phyloP scores from a whole-genome alignment of 1,140 invertebrate genomes.

The Mercenaria mercenaria region DNA sequence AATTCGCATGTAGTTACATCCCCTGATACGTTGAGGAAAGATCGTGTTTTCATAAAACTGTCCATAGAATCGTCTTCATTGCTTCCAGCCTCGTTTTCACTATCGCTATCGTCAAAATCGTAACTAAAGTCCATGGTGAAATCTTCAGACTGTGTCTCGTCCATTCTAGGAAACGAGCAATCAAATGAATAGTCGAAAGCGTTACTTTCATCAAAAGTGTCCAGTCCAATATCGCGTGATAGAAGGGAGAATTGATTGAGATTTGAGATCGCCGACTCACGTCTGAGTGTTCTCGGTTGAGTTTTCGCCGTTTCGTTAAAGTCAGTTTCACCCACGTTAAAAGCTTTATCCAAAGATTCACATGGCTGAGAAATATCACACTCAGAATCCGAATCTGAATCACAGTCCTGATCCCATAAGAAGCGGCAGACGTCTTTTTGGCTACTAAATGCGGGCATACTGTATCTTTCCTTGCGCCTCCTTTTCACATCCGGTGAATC shows the following conservation, averaged over 20 bases:
- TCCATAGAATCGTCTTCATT: constrained; percentile 23
- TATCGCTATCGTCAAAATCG: constrained; percentile 36
- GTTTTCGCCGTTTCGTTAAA: neutral
- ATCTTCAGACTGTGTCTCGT: constrained; percentile 41
- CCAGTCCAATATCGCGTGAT: neutral
- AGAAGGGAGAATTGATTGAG: constrained; percentile 33
- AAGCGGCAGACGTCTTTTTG: constrained; percentile 45
- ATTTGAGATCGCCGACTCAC: constrained; percentile 51
- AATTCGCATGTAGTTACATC: neutral
- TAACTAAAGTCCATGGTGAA: constrained; percentile 17
- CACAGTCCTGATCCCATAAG: constrained; percentile 26
- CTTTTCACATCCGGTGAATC: neutral
- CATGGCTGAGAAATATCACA: constrained; percentile 22
- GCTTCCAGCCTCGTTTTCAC: neutral
- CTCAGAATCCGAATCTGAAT: constrained; percentile 29
- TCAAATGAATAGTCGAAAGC: constrained; percentile 53
- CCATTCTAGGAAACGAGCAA: constrained; percentile 53
- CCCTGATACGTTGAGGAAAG: neutral
- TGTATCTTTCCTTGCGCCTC: constrained; percentile 5
- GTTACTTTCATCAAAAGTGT: neutral
- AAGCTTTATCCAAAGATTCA: neutral
- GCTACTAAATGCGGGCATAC: constrained; percentile 27
- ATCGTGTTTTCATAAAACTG: constrained; percentile 31
- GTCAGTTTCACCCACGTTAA: neutral
- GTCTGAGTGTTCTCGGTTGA: neutral